These are phyloP conservation scores for Peucedramus taeniatus DNA, from an alignment of 2,113 vertebrate genomes.

Conservation along the genomic window DNA sequence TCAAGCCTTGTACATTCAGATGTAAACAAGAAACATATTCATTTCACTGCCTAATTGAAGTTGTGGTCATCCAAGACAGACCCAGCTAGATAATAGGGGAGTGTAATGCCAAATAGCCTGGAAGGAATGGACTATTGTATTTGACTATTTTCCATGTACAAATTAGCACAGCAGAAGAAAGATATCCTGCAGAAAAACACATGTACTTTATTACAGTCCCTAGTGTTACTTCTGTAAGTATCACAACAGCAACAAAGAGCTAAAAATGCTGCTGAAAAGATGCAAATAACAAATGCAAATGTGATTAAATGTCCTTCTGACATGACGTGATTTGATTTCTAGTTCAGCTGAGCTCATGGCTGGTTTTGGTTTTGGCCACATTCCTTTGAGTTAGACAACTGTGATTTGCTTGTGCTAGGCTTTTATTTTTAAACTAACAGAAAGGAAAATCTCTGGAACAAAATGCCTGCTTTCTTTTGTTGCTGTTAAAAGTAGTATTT, in stretches of 20 bases:
- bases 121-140: constrained; percentile 68
- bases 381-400: constrained; percentile 54
- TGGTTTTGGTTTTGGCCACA: constrained; percentile 55
- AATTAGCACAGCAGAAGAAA: constrained; percentile 62
- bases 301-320: constrained; percentile 61
- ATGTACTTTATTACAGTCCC: constrained; percentile 73
- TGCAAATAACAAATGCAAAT: constrained; percentile 63
- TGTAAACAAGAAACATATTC: constrained; percentile 66
- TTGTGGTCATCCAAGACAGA: constrained; percentile 65
- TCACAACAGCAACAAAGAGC: constrained; percentile 51
- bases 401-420: not conserved
- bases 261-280: constrained; percentile 60
- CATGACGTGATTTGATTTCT: constrained; percentile 59
- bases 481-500: not conserved
- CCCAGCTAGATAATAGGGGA: constrained; percentile 54
- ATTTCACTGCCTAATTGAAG: constrained; percentile 60
- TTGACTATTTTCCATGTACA: constrained; percentile 71
- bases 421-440: constrained; percentile 37
- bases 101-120: constrained; percentile 42
- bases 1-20: constrained; percentile 7
- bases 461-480: not conserved
- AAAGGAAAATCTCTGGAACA: not conserved
- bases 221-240: constrained; percentile 51
- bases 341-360: constrained; percentile 39
- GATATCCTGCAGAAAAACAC: constrained; percentile 67